Evolutionary conservation across 2,113 vertebrate genomes (phyloP).

Genomic region (Indicator maculatus): DNA sequence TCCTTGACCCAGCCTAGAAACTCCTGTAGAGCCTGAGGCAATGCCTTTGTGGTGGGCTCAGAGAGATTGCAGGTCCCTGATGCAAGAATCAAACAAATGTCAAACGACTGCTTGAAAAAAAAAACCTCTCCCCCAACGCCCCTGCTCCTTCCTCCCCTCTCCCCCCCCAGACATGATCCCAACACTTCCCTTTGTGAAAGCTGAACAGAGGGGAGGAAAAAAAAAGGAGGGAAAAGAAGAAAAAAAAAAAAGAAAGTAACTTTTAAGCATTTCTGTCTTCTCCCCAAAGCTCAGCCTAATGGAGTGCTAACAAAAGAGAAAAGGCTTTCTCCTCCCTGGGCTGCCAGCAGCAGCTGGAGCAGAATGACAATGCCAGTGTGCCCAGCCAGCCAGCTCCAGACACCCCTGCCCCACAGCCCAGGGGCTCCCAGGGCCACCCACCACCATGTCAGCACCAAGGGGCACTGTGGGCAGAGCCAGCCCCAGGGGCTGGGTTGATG

Average conservation of each 20-base stretch:
- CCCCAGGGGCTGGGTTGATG: not conserved
- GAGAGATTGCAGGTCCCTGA: not conserved
- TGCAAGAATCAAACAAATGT: slow-evolving; percentile 49
- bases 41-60: slow-evolving; percentile 53
- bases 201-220: not conserved
- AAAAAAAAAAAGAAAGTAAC: not conserved
- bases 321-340: not conserved
- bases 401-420: not conserved
- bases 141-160: too few relatives aligned
- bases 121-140: not conserved
- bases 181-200: slow-evolving; percentile 2
- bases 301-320: slow-evolving; percentile 46
- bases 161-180: not conserved
- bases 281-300: slow-evolving; percentile 58
- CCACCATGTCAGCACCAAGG: rapidly evolving
- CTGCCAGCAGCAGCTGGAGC: not conserved
- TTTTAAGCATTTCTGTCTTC: slow-evolving; percentile 24
- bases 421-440: not conserved
- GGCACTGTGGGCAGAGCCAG: rapidly evolving
- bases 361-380: not conserved
- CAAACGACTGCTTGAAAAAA: slow-evolving; percentile 14
- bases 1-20: slow-evolving; percentile 17
- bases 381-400: not conserved
- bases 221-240: not conserved
- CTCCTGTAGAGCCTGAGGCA: slow-evolving; percentile 58